Evolutionary conservation across 92 coral and sea anemone genomes (phyloP).

Genomic region (Palythoa grandiflora): DNA sequence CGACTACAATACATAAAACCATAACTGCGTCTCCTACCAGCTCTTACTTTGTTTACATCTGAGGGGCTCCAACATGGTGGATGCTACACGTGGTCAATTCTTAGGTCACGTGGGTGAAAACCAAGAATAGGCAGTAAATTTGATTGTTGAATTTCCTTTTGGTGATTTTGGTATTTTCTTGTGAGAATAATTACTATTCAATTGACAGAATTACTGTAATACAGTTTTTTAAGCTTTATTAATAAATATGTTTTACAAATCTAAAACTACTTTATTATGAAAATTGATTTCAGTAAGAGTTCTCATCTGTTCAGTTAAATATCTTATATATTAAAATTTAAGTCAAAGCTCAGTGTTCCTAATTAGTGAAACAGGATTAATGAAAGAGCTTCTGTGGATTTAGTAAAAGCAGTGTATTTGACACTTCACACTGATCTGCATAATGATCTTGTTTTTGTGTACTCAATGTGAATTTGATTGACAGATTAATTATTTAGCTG

Average conservation of each 20-base stretch:
- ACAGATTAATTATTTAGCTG: slow-evolving; percentile 31
- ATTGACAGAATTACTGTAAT: not conserved
- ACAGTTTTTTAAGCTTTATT: not conserved
- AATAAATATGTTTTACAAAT: not conserved
- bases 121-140: no score
- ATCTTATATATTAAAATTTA: not conserved
- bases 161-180: slow-evolving; percentile 19
- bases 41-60: no score
- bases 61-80: no score
- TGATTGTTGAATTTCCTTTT: not conserved
- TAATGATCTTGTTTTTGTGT: slow-evolving; percentile 36
- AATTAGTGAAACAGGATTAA: slow-evolving; percentile 18
- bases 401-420: slow-evolving; percentile 2
- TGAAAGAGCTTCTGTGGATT: slow-evolving; percentile 19
- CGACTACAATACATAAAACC: no score
- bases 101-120: no score
- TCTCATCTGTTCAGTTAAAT: not conserved
- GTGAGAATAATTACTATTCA: not conserved
- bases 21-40: no score
- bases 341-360: not conserved
- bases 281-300: not conserved
- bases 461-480: slow-evolving; percentile 32
- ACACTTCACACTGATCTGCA: slow-evolving; percentile 28
- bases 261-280: not conserved
- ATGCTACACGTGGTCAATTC: no score